Conservation (phyloP, 2,797 vertebrate species). For the Propithecus deckenii region DNA sequence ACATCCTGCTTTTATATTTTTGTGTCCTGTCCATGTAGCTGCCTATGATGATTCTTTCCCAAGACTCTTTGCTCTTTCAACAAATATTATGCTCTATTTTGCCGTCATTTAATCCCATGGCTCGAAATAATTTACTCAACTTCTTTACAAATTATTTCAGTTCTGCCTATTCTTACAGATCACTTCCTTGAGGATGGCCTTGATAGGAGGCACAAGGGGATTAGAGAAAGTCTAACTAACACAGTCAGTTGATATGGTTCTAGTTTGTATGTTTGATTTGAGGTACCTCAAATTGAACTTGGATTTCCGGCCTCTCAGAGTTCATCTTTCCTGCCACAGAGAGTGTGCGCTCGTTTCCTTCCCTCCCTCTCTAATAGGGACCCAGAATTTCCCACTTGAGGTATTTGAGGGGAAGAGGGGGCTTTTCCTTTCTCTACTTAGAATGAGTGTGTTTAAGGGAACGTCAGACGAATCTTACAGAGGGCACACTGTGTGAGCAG, state of each 20-base stretch:
- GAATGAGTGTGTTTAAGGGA: background rate
- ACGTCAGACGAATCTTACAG: background rate
- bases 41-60: background rate
- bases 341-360: background rate
- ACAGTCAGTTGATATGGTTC: background rate
- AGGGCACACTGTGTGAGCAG: accelerated
- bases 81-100: background rate
- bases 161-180: background rate
- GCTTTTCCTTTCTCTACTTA: background rate
- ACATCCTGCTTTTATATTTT: background rate
- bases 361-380: background rate
- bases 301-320: background rate
- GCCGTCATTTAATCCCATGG: background rate
- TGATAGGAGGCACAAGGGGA: background rate
- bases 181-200: background rate
- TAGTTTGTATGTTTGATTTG: background rate
- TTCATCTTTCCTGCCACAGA: background rate
- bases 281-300: background rate
- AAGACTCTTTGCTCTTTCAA: background rate
- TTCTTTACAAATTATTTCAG: background rate
- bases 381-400: background rate
- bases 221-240: background rate
- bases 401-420: background rate
- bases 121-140: background rate
- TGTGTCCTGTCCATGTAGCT: background rate